Percentiles rank a stretch among this genome's conserved stretches.
Evolutionary conservation across 1,140 invertebrate species (phyloP).

Genomic region (Saxidomus purpurata): DNA sequence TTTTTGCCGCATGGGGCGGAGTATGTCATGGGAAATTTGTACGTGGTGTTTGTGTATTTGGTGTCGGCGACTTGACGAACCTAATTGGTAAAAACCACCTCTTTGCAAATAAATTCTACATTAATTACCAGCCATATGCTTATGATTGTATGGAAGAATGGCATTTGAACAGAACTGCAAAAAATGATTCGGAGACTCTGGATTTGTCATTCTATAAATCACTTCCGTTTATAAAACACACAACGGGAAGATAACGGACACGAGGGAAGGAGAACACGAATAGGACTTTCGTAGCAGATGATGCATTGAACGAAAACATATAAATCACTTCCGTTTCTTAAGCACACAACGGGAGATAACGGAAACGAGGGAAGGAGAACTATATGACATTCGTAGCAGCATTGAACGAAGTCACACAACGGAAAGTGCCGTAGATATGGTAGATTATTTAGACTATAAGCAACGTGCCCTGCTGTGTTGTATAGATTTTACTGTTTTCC

Average conservation of each 20-base stretch:
- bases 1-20: conserved; percentile 51
- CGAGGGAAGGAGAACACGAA: too few relatives aligned
- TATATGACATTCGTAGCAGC: too few relatives aligned
- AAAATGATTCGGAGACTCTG: conserved; percentile 3
- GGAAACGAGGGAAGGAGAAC: too few relatives aligned
- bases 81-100: conserved; percentile 71
- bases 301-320: too few relatives aligned
- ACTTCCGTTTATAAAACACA: conserved; percentile 68
- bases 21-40: conserved; percentile 70
- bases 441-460: too few relatives aligned
- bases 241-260: not conserved
- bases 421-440: too few relatives aligned
- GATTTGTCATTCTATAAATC: conserved; percentile 72
- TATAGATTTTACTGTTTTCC: too few relatives aligned
- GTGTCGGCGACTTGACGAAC: conserved; percentile 75
- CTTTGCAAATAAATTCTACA: conserved; percentile 83
- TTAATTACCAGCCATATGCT: conserved; percentile 76
- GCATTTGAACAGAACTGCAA: conserved; percentile 64
- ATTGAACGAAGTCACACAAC: too few relatives aligned
- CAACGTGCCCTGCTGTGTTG: too few relatives aligned
- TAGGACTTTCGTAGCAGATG: too few relatives aligned
- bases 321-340: too few relatives aligned
- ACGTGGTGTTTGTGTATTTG: conserved; percentile 80
- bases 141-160: conserved; percentile 82
- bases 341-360: too few relatives aligned